phyloP scores from a whole-genome alignment of 1,140 invertebrate genomes.

The Lerema accius region DNA sequence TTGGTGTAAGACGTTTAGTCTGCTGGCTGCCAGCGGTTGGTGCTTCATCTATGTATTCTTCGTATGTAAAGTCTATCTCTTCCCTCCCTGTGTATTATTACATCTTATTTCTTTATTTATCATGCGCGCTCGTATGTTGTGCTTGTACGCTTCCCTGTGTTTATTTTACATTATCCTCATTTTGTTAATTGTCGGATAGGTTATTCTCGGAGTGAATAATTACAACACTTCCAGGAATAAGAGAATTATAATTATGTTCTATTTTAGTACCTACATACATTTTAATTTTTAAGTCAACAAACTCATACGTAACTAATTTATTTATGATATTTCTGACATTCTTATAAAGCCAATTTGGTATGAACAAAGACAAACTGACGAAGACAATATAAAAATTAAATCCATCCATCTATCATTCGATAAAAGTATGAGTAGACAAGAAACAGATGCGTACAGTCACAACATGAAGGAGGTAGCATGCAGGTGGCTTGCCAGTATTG shows the following conservation, averaged over 20 bases:
- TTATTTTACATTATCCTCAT: neutral
- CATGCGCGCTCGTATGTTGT: conserved; percentile 68
- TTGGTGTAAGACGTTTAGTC: conserved; percentile 68
- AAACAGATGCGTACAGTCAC: conserved; percentile 63
- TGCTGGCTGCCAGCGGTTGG: conserved; percentile 72
- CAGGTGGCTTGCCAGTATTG: conserved; percentile 55
- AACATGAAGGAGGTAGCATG: conserved; percentile 54
- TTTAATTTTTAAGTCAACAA: too few species aligned
- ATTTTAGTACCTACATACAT: too few species aligned
- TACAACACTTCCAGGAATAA: neutral
- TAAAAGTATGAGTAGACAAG: too few species aligned
- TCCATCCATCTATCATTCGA: too few species aligned
- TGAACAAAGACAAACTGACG: too few species aligned
- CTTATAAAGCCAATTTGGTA: too few species aligned
- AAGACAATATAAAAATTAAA: too few species aligned
- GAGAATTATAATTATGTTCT: neutral
- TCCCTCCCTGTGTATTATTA: conserved; percentile 62
- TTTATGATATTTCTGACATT: too few species aligned
- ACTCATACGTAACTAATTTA: too few species aligned
- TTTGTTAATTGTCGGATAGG: neutral
- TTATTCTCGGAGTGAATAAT: neutral
- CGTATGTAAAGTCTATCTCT: conserved; percentile 53
- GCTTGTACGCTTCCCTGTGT: conserved; percentile 59
- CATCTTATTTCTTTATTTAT: conserved; percentile 61
- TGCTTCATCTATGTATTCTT: conserved; percentile 77